Evolutionary conservation across 2,888 invertebrate genomes (phyloP), one percentile per base, ranked within the genome.

Genomic region (Acrobasis consociella): DNA sequence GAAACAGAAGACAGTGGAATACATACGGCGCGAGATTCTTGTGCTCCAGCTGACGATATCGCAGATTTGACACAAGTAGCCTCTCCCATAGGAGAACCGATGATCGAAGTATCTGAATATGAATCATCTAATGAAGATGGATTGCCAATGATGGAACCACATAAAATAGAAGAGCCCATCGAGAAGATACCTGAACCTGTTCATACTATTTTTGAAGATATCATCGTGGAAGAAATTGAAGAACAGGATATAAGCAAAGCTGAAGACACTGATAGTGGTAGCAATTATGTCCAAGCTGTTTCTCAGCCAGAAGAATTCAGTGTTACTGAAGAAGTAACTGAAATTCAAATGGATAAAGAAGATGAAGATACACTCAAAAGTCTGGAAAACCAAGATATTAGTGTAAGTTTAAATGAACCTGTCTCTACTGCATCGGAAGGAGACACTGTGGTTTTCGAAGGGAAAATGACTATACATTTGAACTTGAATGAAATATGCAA

Each of bases 1-100:
- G 96, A 95, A 82, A 94, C 95, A 50, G 97, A 97, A 85, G 97
- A 97, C 78, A 96, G 95, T 67, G 96, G 96, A 2, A 95, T 96
- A 67, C 96, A 97, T 72, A 95, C 96, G 7, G 96, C 96, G 2
- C 95, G 96, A 78, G 96, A 96, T 62, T 96, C 96, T 17, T 96
- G 95, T 73, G 95, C 94, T 39, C 96, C 96, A 74, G 95, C 95
- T 58, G 96, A 96, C 80, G 96, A 96, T 72, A 94, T 95, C 17
- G 94, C 94, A 61, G 95, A 95, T 76, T 81, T 89, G 68, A 87
- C 88, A 65, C 90, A 91, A 81, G 88, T 91, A 65, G 89, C 91
- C 63, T 91, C 91, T 68, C 91, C 91, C 13, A 83, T 91, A 22
- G 90, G 87, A 70, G 92, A 91, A 77, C 86, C 87, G 69, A 85